Percentiles rank a stretch among this genome's conserved stretches.
Evolutionary conservation across 1,140 invertebrate species (phyloP).

Genomic region (Drosophila lini): DNA sequence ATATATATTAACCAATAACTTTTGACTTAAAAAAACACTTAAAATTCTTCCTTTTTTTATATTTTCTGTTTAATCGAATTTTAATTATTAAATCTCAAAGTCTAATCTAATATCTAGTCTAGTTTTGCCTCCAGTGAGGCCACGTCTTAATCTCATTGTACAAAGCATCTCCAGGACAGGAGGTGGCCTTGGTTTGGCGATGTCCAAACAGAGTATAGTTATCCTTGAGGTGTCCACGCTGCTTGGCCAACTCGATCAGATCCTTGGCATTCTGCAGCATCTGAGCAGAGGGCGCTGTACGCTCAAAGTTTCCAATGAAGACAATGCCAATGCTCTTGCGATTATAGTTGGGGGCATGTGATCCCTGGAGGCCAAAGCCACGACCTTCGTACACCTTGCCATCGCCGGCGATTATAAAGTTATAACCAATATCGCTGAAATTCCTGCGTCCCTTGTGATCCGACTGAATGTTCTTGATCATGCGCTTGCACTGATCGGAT

Average conservation of each 20-base stretch:
- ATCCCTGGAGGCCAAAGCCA: conserved; percentile 89
- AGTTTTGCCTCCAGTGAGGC: conserved; percentile 81
- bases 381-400: conserved; percentile 88
- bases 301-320: conserved; percentile 86
- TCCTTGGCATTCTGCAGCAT: conserved; percentile 87
- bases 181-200: conserved; percentile 88
- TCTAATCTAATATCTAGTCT: not conserved
- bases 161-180: conserved; percentile 88
- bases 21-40: not conserved
- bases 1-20: not conserved
- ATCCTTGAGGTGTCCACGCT: conserved; percentile 59
- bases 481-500: conserved; percentile 84
- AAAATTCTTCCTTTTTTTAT: not conserved
- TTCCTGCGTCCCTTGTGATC: conserved; percentile 86
- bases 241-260: conserved; percentile 87
- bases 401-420: conserved; percentile 86
- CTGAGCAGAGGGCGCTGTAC: conserved; percentile 84
- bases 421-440: conserved; percentile 91
- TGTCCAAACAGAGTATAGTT: conserved; percentile 87
- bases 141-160: conserved; percentile 86
- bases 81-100: not conserved
- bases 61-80: not conserved
- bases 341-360: conserved; percentile 89
- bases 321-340: conserved; percentile 88
- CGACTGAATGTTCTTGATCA: conserved; percentile 87